Conservation (phyloP, 1,140 invertebrate genomes). For the Asbolus verrucosus region DNA sequence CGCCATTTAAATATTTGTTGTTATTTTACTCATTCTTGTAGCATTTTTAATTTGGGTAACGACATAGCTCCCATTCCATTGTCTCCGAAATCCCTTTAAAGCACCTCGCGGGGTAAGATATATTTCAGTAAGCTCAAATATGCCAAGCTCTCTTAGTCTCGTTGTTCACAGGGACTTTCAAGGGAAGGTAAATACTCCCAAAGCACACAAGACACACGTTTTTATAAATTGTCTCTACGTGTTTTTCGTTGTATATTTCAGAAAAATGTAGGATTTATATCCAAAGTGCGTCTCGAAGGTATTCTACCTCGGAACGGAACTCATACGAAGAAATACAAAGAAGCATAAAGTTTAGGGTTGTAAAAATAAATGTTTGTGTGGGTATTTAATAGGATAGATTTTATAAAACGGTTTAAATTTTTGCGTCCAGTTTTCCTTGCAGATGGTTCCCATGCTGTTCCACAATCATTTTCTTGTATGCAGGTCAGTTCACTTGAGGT, state of each 20-base stretch:
- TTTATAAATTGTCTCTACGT: slow-evolving; percentile 56
- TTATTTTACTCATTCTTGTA: slow-evolving; percentile 25
- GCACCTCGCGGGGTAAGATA: slow-evolving; percentile 48
- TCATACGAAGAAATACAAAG: slow-evolving; percentile 45
- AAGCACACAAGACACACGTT: slow-evolving; percentile 53
- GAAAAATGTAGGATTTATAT: slow-evolving; percentile 54
- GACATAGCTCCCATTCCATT: slow-evolving; percentile 41
- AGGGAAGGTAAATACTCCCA: slow-evolving; percentile 53
- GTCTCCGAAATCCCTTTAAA: slow-evolving; percentile 48
- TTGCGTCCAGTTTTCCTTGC: too few species aligned
- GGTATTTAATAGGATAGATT: background rate
- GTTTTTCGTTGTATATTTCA: slow-evolving; percentile 49
- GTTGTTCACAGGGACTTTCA: slow-evolving; percentile 48
- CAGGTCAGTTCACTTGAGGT: too few species aligned
- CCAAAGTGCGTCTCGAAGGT: slow-evolving; percentile 51
- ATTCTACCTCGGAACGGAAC: slow-evolving; percentile 35
- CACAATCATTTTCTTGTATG: too few species aligned
- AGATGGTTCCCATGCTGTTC: too few species aligned
- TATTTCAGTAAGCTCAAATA: slow-evolving; percentile 53
- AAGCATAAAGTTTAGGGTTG: slow-evolving; percentile 49
- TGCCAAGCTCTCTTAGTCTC: slow-evolving; percentile 49
- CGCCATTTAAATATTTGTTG: slow-evolving; percentile 30
- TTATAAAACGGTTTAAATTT: too few species aligned
- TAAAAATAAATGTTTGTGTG: slow-evolving; percentile 43
- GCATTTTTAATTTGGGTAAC: slow-evolving; percentile 47